Percentiles rank a stretch among this genome's conserved stretches.
These are phyloP conservation scores for Chascanopsetta lugubris DNA, from an alignment of 2,113 vertebrate genomes.

Conservation along the genomic window DNA sequence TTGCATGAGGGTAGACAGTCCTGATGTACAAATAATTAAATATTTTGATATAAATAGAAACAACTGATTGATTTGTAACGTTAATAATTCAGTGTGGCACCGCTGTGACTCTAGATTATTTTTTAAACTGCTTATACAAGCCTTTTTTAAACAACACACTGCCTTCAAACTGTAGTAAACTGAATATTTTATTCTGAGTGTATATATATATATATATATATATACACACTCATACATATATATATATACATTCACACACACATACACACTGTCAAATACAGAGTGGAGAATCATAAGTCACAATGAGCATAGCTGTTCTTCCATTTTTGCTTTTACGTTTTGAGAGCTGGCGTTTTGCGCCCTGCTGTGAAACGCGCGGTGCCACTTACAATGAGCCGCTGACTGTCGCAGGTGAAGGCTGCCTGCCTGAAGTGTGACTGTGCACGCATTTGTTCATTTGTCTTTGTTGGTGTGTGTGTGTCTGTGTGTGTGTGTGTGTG, in stretches of 20 bases:
- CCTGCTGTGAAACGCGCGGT: constrained; percentile 54
- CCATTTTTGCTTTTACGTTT: constrained; percentile 18
- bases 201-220: not conserved
- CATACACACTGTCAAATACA: no score
- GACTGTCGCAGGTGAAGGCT: constrained; percentile 59
- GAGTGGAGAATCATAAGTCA: constrained; percentile 41
- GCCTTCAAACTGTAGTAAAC: constrained; percentile 14
- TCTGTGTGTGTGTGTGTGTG: constrained; percentile 3
- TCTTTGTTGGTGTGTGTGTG: constrained; percentile 38
- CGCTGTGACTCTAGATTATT: no score
- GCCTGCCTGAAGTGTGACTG: constrained; percentile 63
- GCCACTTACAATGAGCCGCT: constrained; percentile 69
- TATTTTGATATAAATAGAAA: no score
- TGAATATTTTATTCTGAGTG: constrained; percentile 6
- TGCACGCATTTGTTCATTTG: constrained; percentile 38
- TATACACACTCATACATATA: not conserved
- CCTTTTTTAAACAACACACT: not conserved
- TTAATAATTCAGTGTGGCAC: no score
- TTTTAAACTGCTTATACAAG: no score
- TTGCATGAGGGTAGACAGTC: no score
- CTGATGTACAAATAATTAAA: no score
- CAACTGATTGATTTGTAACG: no score
- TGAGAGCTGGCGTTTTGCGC: constrained; percentile 53
- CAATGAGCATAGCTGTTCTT: constrained; percentile 30
- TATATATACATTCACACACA: not conserved